Conservation (phyloP, 1,140 invertebrate genomes). For the Lepidurus packardi region DNA sequence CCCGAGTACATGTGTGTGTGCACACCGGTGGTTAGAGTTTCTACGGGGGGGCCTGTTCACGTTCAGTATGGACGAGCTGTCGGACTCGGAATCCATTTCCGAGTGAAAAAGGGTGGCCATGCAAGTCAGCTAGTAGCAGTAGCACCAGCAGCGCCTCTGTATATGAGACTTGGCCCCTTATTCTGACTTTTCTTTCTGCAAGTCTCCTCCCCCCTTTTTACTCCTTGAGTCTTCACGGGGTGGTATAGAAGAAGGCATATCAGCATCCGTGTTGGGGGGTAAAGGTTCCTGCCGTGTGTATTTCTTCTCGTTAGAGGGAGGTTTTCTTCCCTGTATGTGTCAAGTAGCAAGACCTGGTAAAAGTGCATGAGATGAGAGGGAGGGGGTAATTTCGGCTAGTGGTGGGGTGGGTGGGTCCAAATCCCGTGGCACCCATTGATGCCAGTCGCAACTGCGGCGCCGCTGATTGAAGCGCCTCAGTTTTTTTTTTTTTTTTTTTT, state of each 20-base stretch:
- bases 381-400: slow-evolving; percentile 15
- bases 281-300: neutral
- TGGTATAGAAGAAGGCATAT: neutral
- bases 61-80: neutral
- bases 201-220: neutral
- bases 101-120: neutral
- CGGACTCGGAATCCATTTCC: neutral
- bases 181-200: too few species aligned
- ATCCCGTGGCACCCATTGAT: slow-evolving; percentile 5
- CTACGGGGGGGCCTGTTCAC: neutral
- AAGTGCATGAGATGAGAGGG: slow-evolving; percentile 1
- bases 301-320: neutral
- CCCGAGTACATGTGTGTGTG: too few species aligned
- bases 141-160: neutral
- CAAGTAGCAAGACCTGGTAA: neutral
- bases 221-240: neutral
- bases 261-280: neutral
- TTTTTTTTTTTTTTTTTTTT: neutral
- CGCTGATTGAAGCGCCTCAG: neutral
- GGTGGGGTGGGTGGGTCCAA: neutral
- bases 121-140: neutral
- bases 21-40: neutral
- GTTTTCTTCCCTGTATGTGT: neutral
- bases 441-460: slow-evolving; percentile 19
- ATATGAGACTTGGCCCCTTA: neutral